These are phyloP conservation scores for Presbytis comata DNA, from an alignment of 2,797 vertebrate species.

Conservation along the genomic window DNA sequence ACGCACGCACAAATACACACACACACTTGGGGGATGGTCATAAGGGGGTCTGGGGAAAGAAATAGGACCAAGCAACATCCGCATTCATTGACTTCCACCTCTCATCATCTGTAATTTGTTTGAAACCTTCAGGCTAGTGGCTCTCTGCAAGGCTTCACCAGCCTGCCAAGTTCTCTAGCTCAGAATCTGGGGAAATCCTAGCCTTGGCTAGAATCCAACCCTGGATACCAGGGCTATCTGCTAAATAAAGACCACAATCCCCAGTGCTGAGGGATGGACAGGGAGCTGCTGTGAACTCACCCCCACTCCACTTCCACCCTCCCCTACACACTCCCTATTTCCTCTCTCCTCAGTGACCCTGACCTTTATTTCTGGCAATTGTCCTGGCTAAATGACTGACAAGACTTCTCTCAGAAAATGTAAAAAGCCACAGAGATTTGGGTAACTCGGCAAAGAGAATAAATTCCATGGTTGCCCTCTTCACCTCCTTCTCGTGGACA, in stretches of 20 bases:
- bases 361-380: constrained; percentile 33
- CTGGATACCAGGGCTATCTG: constrained; percentile 28
- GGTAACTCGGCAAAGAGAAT: not conserved
- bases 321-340: no score
- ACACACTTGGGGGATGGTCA: no score
- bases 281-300: not conserved
- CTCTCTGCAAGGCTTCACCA: constrained; percentile 22
- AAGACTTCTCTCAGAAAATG: not conserved
- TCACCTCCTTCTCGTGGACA: rapidly evolving
- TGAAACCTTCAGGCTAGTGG: constrained; percentile 21
- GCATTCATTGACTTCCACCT: not conserved
- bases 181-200: constrained; percentile 56
- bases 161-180: constrained; percentile 59
- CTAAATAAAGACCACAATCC: constrained; percentile 50
- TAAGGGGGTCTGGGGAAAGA: not conserved
- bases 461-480: not conserved
- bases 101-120: constrained; percentile 11
- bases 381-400: not conserved
- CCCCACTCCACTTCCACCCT: not conserved
- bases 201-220: constrained; percentile 34
- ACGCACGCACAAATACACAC: not conserved
- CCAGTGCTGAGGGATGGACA: not conserved
- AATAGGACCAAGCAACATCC: not conserved
- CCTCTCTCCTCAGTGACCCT: not conserved
- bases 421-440: not conserved